Evolutionary conservation across 2,113 vertebrate species (phyloP).

Genomic region (Caracal caracal): DNA sequence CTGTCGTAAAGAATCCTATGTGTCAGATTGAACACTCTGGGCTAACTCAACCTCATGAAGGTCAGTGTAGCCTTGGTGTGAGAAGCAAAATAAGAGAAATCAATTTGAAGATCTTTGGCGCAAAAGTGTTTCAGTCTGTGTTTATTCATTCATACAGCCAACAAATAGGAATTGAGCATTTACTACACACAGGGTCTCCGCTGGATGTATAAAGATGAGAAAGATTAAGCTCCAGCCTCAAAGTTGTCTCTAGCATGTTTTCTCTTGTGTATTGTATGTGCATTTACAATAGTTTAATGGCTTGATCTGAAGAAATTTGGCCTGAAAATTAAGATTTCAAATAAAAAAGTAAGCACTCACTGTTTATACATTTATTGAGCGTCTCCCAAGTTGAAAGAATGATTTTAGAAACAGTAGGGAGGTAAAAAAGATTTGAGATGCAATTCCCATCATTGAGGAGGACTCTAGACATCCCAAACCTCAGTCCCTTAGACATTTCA

Average conservation of each 20-base stretch:
- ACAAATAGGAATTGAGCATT: not conserved
- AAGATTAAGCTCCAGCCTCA: not conserved
- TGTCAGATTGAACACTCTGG: not conserved
- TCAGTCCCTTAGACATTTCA: not conserved
- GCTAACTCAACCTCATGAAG: not conserved
- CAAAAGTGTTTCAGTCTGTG: not conserved
- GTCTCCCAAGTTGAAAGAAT: not conserved
- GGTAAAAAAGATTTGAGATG: not conserved
- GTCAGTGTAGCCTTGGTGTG: not conserved
- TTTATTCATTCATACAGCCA: not conserved
- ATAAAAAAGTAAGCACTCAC: not conserved
- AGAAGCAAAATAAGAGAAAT: constrained; percentile 45
- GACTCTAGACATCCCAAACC: not conserved
- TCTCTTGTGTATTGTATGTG: not conserved
- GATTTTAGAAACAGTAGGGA: not conserved
- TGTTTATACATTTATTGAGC: not conserved
- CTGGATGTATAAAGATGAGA: not conserved
- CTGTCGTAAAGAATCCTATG: not conserved
- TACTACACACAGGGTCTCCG: not conserved
- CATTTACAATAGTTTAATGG: not conserved
- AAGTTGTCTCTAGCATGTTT: not conserved
- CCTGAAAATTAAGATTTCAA: not conserved
- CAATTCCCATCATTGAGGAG: not conserved
- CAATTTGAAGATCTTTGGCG: not conserved
- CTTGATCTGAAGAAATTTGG: constrained; percentile 3